phyloP scores from a whole-genome alignment of 2,113 vertebrate species.

The Tympanuchus pallidicinctus region DNA sequence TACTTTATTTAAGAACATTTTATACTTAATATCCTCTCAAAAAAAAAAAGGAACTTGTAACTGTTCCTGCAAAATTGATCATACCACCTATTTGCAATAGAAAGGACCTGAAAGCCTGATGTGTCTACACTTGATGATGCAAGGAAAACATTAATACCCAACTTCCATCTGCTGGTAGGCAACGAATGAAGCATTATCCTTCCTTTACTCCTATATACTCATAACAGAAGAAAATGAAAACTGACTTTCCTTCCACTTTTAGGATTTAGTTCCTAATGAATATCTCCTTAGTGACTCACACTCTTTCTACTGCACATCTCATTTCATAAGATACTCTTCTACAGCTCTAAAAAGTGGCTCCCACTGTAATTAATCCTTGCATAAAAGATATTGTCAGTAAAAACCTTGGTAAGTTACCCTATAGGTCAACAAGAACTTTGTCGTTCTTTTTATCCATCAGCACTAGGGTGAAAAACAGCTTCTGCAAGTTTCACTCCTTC shows the following conservation, averaged over 20 bases:
- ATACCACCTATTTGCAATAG: background rate
- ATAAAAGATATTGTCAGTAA: background rate
- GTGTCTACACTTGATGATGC: background rate
- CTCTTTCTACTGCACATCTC: background rate
- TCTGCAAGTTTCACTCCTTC: background rate
- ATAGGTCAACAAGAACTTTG: background rate
- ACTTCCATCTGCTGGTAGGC: background rate
- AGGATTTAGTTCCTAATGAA: background rate
- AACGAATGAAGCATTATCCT: background rate
- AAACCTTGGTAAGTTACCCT: background rate
- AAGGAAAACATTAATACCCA: background rate
- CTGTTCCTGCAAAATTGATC: background rate
- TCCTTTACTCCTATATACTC: background rate
- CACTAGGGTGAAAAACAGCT: background rate
- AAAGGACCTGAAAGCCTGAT: background rate
- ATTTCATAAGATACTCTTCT: background rate
- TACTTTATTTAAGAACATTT: background rate
- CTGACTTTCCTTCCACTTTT: background rate
- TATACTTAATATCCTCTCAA: background rate
- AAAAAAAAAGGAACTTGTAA: too few relatives aligned
- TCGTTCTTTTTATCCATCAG: background rate
- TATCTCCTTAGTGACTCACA: background rate
- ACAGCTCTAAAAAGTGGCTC: background rate
- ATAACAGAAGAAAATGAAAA: background rate
- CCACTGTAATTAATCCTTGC: background rate